phyloP scores from a whole-genome alignment of 2,113 vertebrate species.

The Halichoerus grypus region DNA sequence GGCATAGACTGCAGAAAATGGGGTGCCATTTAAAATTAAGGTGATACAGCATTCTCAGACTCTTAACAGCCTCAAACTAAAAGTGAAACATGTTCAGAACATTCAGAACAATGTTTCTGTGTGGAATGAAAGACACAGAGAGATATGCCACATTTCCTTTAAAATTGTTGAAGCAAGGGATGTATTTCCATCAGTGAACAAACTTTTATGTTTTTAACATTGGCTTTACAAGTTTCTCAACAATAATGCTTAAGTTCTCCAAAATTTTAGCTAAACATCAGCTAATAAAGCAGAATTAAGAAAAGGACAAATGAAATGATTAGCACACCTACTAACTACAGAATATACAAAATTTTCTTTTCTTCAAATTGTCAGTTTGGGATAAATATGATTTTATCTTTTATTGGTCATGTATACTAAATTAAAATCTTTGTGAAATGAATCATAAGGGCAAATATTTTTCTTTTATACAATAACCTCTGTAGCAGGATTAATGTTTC shows the following conservation, averaged over 20 bases:
- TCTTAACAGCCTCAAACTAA: background rate
- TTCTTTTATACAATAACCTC: background rate
- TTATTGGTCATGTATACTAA: background rate
- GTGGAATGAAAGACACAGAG: background rate
- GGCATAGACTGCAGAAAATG: background rate
- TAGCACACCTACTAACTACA: background rate
- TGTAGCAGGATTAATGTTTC: background rate
- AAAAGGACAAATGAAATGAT: background rate
- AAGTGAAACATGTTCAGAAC: background rate
- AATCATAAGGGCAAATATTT: background rate
- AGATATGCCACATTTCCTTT: background rate
- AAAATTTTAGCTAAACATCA: background rate
- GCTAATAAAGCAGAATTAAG: background rate
- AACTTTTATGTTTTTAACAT: background rate
- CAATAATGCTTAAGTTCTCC: background rate
- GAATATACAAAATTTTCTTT: fast-evolving
- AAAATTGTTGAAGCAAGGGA: fast-evolving
- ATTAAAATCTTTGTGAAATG: conserved; percentile 18
- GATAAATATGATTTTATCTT: background rate
- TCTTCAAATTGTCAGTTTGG: background rate
- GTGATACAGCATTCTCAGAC: background rate
- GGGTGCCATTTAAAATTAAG: background rate
- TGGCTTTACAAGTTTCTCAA: background rate
- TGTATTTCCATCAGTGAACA: background rate
- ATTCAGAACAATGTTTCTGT: background rate